These are phyloP conservation scores for Drosophila nr. perissopoda DNA, from an alignment of 2,888 invertebrate genomes.

Conservation along the genomic window DNA sequence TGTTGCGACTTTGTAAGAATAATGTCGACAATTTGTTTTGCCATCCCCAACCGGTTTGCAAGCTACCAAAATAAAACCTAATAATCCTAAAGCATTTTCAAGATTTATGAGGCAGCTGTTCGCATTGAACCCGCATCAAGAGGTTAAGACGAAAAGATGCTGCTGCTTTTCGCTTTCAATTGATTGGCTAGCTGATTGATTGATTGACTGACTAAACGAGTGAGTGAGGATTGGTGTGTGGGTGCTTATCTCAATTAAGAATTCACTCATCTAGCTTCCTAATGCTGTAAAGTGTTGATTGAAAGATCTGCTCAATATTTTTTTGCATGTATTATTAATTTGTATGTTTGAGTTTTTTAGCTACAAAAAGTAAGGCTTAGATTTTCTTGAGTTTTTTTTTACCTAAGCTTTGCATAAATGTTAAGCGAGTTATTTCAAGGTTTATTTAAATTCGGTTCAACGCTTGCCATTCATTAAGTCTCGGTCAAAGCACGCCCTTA, in stretches of 20 bases:
- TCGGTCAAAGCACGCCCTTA: constrained; percentile 44
- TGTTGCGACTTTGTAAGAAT: constrained; percentile 41
- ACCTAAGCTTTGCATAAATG: constrained; percentile 32
- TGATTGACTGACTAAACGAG: constrained; percentile 32
- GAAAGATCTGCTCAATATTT: constrained; percentile 38
- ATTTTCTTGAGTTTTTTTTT: constrained; percentile 14
- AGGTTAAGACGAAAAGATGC: constrained; percentile 64
- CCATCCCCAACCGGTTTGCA: constrained; percentile 47
- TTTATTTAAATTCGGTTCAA: constrained; percentile 31
- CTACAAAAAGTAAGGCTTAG: constrained; percentile 2
- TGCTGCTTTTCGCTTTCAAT: constrained; percentile 71
- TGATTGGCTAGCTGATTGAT: constrained; percentile 59
- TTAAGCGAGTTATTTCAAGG: constrained; percentile 33
- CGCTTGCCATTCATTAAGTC: constrained; percentile 20
- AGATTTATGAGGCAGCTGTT: constrained; percentile 72
- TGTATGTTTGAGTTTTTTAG: constrained; percentile 28
- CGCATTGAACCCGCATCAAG: constrained; percentile 70
- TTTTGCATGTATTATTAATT: constrained; percentile 40
- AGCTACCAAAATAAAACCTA: constrained; percentile 38
- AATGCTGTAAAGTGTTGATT: constrained; percentile 51
- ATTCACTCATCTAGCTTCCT: constrained; percentile 46
- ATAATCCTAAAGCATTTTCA: constrained; percentile 47
- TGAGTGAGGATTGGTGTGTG: constrained; percentile 47
- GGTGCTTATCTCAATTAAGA: constrained; percentile 68
- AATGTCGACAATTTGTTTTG: constrained; percentile 68